A percentile compares a stretch with the other conserved stretches of the same genome.
phyloP scores from a whole-genome alignment of 1,140 invertebrate genomes.

The Arctopsyche grandis region DNA sequence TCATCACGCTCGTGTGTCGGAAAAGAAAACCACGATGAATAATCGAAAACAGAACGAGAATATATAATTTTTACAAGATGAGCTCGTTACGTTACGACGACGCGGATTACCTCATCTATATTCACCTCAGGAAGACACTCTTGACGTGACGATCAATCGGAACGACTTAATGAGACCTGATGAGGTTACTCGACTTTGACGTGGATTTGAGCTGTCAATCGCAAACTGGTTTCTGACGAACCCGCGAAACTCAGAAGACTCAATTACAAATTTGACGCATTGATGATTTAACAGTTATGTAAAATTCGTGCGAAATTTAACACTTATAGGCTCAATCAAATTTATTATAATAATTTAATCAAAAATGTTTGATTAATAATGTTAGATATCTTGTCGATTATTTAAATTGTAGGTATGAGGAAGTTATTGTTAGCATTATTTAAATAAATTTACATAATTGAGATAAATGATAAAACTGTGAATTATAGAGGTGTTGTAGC shows the following conservation, averaged over 20 bases:
- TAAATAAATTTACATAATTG: too few relatives aligned
- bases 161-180: slow-evolving; percentile 2
- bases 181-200: neutral
- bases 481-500: too few relatives aligned
- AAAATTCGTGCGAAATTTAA: neutral
- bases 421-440: too few relatives aligned
- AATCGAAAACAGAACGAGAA: neutral
- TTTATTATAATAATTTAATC: too few relatives aligned
- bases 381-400: too few relatives aligned
- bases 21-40: neutral
- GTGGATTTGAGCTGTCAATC: neutral
- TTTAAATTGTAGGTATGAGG: too few relatives aligned
- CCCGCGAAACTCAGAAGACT: neutral
- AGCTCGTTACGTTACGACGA: neutral
- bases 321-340: neutral
- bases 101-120: neutral
- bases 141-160: neutral
- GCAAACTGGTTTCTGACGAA: too few relatives aligned
- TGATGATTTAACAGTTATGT: neutral
- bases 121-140: neutral
- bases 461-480: too few relatives aligned
- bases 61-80: neutral
- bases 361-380: too few relatives aligned
- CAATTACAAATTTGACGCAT: neutral
- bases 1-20: slow-evolving; percentile 6